Percentiles rank a stretch among this genome's conserved stretches.
phyloP scores from a whole-genome alignment of 2,888 invertebrate species.

The Eudemis profundana region DNA sequence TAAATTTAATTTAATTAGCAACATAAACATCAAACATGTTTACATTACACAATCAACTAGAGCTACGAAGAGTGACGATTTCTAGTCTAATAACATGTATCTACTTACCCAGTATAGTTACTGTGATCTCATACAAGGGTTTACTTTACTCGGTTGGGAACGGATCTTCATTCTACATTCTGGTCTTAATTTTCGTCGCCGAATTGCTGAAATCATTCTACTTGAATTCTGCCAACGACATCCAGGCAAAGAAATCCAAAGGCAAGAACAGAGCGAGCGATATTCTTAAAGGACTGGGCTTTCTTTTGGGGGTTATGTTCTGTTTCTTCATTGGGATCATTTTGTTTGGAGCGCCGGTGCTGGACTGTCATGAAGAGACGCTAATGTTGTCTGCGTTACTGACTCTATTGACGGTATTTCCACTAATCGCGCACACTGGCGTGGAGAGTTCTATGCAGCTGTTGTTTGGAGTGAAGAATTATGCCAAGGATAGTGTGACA shows the following conservation, averaged over 20 bases:
- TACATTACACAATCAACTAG: conserved; percentile 71
- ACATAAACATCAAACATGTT: conserved; percentile 61
- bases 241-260: conserved; percentile 70
- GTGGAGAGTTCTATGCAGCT: conserved; percentile 83
- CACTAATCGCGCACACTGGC: conserved; percentile 87
- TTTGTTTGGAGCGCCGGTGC: conserved; percentile 88
- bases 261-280: conserved; percentile 76
- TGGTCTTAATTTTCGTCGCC: conserved; percentile 74
- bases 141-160: conserved; percentile 86
- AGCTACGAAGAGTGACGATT: conserved; percentile 73
- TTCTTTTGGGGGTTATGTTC: conserved; percentile 74
- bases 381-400: conserved; percentile 87
- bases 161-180: conserved; percentile 76
- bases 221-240: conserved; percentile 64
- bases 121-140: conserved; percentile 84
- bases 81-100: conserved; percentile 86
- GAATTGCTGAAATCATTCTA: conserved; percentile 85
- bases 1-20: conserved; percentile 18
- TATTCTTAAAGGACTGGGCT: conserved; percentile 77
- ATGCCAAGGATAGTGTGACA: conserved; percentile 79
- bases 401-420: conserved; percentile 86
- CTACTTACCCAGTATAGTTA: conserved; percentile 85
- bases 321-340: conserved; percentile 86
- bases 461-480: conserved; percentile 80
- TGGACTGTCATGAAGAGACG: conserved; percentile 88